Evolutionary conservation across 92 coral and sea anemone genomes (phyloP), one percentile per base, ranked within the genome.

Genomic region (Epizoanthus scotinus): DNA sequence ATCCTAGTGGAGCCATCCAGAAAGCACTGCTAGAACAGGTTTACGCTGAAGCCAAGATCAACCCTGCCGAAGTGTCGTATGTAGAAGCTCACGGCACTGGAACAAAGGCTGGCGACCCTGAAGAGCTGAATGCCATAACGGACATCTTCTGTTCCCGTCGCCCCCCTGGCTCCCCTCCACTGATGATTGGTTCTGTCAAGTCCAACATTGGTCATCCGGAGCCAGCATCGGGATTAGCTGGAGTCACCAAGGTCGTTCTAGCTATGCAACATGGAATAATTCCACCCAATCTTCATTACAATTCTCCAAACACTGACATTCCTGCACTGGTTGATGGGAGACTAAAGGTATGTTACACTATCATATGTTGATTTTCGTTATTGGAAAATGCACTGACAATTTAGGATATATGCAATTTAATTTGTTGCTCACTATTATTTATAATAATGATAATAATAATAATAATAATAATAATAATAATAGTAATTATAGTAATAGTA

Each of bases 181-280:
- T 92, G 6, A 62, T 88, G 77, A 90, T 92, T 78, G 97, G 97
- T 19, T 92, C 97, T 5, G 97, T 92, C 28, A 92, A 92, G 90
- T 90, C 94, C 65, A 90, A 90, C 79, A 90, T 92, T 89, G 97
- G 97, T n/a, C 97, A 92, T 65, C 91, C 94, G 38, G 97, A 92
- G 75, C 94, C 97, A 22, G 94, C 94, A 0, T 87, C 94, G 14
- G 97, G 97, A 8, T 83, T 92, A 34, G 90, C 91, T 18, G 97
- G 93, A 31, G 92, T 92, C 14, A 75, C 90, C 10, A 92, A 92
- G 86, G 91, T 90, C 15, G 83, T 90, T 62, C 83, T 90, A 17
- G 91, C 97, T 21, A 90, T 92, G 91, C 90, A 90, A 22, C 90
- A 85, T 70, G 92, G 91, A 24, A 50, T 85, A 13, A 52, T 92